These are phyloP conservation scores for Tipula vernalis DNA, from an alignment of 2,888 invertebrate species.

Conservation along the genomic window DNA sequence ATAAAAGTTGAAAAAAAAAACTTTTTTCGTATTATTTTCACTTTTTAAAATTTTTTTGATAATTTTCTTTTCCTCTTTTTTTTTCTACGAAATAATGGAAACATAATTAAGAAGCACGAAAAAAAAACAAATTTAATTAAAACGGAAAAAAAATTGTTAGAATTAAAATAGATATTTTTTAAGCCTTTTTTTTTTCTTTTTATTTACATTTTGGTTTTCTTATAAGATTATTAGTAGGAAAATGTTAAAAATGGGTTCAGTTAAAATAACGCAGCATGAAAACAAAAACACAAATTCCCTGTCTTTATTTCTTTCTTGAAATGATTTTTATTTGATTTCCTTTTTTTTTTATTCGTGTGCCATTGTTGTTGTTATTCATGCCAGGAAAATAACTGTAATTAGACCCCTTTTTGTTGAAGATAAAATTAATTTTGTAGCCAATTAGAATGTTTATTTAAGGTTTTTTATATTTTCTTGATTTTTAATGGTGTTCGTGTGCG, in stretches of 20 bases:
- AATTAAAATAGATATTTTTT: background rate
- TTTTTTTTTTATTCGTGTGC: background rate
- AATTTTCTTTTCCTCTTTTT: background rate
- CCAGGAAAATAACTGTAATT: background rate
- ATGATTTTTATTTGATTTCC: background rate
- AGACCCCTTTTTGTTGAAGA: background rate
- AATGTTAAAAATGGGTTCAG: background rate
- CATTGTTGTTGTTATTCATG: background rate
- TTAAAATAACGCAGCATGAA: background rate
- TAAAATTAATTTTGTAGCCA: background rate
- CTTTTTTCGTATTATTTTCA: background rate
- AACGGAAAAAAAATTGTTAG: background rate
- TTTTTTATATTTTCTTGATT: background rate
- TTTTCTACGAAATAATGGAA: background rate
- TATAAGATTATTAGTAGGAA: background rate
- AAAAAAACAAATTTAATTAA: background rate
- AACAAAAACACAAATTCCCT: background rate
- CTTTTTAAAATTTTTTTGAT: background rate
- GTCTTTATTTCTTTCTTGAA: background rate
- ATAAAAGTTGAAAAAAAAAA: background rate
- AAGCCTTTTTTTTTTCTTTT: background rate
- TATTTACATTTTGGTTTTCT: background rate
- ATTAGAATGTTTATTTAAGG: background rate
- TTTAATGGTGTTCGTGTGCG: background rate
- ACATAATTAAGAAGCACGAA: background rate